Evolutionary conservation across 2,113 vertebrate genomes (phyloP).

Genomic region (Calyptomena viridis): DNA sequence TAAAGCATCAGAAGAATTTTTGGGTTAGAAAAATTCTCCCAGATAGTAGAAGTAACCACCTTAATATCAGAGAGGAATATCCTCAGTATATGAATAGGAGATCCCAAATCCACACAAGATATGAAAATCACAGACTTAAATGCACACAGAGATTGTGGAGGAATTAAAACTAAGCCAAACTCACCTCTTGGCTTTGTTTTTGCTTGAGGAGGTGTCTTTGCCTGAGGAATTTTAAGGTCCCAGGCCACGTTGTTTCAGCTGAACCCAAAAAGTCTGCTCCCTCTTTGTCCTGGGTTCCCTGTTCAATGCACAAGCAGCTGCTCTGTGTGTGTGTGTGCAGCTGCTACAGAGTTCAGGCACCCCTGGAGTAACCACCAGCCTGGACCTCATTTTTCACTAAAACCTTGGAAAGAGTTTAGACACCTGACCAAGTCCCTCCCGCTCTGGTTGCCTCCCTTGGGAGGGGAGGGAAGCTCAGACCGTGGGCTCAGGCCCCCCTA

Average conservation of each 20-base stretch:
- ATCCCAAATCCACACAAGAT: not conserved
- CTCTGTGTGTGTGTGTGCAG: not conserved
- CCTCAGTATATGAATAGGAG: not conserved
- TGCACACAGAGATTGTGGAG: not conserved
- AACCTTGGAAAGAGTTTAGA: too few species aligned
- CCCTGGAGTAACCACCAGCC: not conserved
- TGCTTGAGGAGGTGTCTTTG: not conserved
- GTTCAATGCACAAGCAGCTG: not conserved
- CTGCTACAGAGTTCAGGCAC: fast-evolving
- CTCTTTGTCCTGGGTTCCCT: not conserved
- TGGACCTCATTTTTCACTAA: not conserved
- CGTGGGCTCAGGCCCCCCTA: not conserved
- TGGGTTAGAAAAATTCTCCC: not conserved
- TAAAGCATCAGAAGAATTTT: not conserved
- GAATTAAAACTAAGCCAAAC: not conserved
- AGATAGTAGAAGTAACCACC: not conserved
- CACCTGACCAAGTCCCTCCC: too few species aligned
- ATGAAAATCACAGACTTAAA: fast-evolving
- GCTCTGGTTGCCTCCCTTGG: too few species aligned
- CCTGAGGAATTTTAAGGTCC: not conserved
- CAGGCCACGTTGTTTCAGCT: not conserved
- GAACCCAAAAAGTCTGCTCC: not conserved
- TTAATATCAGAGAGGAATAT: not conserved
- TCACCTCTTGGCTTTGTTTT: not conserved
- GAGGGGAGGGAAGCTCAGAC: too few species aligned